These are phyloP conservation scores for Whitmania pigra DNA, from an alignment of 1,140 invertebrate genomes.

Conservation along the genomic window DNA sequence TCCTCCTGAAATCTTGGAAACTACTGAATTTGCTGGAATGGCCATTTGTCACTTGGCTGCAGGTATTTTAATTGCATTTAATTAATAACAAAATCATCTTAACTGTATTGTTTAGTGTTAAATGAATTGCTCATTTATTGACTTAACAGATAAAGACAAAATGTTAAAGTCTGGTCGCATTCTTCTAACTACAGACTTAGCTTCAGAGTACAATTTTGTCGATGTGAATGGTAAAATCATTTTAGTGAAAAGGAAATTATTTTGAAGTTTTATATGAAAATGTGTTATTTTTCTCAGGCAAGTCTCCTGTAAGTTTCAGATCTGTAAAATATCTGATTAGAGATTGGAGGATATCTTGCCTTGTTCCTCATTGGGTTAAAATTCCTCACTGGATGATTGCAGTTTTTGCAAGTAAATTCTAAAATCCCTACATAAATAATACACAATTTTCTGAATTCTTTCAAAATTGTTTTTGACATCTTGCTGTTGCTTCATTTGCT, in stretches of 20 bases:
- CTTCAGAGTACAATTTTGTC: slow-evolving; percentile 11
- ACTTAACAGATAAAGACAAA: slow-evolving; percentile 11
- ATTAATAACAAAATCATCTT: no score
- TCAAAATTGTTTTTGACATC: no score
- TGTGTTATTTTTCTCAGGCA: background rate
- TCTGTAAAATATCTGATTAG: background rate
- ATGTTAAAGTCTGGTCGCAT: slow-evolving; percentile 11
- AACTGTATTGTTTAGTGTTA: no score
- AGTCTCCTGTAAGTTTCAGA: background rate
- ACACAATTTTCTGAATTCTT: background rate
- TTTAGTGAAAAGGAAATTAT: background rate
- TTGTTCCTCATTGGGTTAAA: background rate
- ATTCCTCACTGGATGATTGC: slow-evolving; percentile 7
- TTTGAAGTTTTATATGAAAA: background rate
- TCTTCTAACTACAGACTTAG: slow-evolving; percentile 13
- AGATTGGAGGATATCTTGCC: background rate
- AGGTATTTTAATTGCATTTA: slow-evolving; percentile 24
- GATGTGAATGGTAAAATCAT: slow-evolving; percentile 15
- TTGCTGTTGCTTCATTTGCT: no score
- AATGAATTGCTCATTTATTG: slow-evolving; percentile 18
- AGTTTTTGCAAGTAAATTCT: slow-evolving; percentile 9
- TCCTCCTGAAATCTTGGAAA: slow-evolving; percentile 29
- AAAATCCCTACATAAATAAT: no score
- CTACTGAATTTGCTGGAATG: slow-evolving; percentile 36
- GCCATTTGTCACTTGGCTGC: slow-evolving; percentile 32